Evolutionary conservation across 2,113 vertebrate species (phyloP), one percentile per base, ranked within the genome.

Genomic region (Rhombomys opimus): DNA sequence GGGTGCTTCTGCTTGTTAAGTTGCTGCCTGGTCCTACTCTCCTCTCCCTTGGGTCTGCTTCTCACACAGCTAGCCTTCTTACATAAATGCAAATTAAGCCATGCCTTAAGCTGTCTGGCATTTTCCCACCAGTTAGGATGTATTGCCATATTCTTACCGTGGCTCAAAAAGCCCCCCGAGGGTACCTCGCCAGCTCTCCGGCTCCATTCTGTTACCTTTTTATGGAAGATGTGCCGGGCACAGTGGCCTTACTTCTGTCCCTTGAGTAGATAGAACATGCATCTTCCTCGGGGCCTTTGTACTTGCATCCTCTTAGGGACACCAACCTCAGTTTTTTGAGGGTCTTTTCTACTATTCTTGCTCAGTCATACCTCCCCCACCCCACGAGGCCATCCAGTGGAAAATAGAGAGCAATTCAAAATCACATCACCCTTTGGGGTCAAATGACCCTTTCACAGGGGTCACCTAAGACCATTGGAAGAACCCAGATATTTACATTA

Each of bases 261-360:
- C 77, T 73, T 14, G 52, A 78, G 23, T 38, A 8, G n/a, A n/a
- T 3, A 25, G 46, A 63, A 1, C 5, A 38, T 2, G 10, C 41
- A 46, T 46, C 59, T 52, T 17, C n/a, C 59, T 82, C 32, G 11
- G 72, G 41, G 65, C 20, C 78, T 94, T 94, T 41, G 38, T 2
- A 22, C n/a, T 68, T 11, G 9, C 4, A 20, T 20, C 59, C n/a
- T 25, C 13, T 94, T 54, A 32, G 41, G 65, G 65, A 54, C 50
- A 87, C 50, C 41, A 77, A 89, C 63, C 68, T 96, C 68, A 91
- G 46, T 8, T 84, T 38, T 86, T 88, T 59, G 12, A 81, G 86
- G 46, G 75, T 78, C 54, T 38, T 78, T 77, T 54, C 59, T 89
- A 54, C 38, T 22, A 14, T 30, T 30, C 72, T 61, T 70, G 15